Conservation (phyloP, 2,113 vertebrate species). For the Pygoscelis antarcticus region DNA sequence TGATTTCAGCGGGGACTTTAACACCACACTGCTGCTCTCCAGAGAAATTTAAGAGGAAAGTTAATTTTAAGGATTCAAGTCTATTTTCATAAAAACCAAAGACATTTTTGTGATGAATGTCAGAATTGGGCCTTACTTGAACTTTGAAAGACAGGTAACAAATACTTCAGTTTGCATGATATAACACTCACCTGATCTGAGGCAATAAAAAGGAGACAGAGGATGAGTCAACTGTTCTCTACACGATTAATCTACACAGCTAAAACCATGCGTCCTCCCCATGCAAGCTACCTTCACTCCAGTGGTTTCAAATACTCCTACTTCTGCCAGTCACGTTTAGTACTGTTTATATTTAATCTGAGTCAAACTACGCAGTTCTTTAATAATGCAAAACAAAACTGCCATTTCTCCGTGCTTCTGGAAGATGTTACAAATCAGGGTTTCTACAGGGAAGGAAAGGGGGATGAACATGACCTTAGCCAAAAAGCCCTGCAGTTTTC, state of each 20-base stretch:
- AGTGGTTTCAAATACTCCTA: not conserved
- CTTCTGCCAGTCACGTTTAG: not conserved
- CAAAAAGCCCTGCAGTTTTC: slow-evolving; percentile 9
- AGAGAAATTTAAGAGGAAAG: not conserved
- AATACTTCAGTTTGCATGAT: not conserved
- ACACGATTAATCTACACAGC: not conserved
- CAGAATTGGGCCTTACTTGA: not conserved
- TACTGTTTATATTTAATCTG: not conserved
- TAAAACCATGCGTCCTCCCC: fast-evolving
- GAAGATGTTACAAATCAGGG: slow-evolving; percentile 47
- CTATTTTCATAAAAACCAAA: not conserved
- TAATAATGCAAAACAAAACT: not conserved
- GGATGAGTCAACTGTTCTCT: not conserved
- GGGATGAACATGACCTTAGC: slow-evolving; percentile 46
- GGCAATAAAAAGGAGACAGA: not conserved
- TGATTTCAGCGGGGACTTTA: not conserved
- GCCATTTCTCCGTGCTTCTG: not conserved
- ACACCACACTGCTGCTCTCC: not conserved
- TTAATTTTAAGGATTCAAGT: not conserved
- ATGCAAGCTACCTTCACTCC: not conserved
- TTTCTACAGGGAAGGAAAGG: not conserved
- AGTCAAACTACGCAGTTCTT: not conserved
- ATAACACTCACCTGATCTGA: not conserved
- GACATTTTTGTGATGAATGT: not conserved
- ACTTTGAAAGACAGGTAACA: not conserved